Base-by-base conservation (phyloP, 1,140 invertebrate species). In the Trichonephila inaurata region DNA sequence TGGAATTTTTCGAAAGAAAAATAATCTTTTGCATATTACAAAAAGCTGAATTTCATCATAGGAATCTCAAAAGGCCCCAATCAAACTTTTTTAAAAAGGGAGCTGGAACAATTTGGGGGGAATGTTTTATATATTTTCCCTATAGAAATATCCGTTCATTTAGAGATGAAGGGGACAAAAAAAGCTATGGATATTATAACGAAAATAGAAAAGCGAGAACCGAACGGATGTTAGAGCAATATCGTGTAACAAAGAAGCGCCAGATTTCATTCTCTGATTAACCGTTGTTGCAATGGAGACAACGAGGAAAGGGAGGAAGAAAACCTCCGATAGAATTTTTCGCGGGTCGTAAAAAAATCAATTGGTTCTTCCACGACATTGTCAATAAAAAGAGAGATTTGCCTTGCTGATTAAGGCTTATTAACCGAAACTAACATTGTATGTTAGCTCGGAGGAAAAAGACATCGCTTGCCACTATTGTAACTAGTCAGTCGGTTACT, bases 391-490 rank as follows among this genome's bases (percentile, higher is more conserved):
- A 92, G 64, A 69, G 64, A 92, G 91, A 92, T 92, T 92, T 72
- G 91, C 81, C 24, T 72, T 24, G 62, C 91, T 92, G 91, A 92
- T 92, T 92, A 92, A 92, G 83, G 62, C 83, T 92, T 92, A 92
- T 92, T 92, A 92, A 87, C 91, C 64, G 90, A 92, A 92, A 87
- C 82, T 86, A 92, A 92, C 91, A 62, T 83, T 92, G 91, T 87
- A 62, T 72, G 21, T 72, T 66, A 19, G 77, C 33, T 92, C 14
- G 85, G 87, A 66, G 91, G 91, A 92, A 85, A 92, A 92, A 92
- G 90, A 92, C 77, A 92, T 66, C 60, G 62, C 60, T 85, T 72
- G 69, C 62, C 62, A 88, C 62, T 69, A 33, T 85, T 85, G 90
- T 83, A 28, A 62, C 58, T 83, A 58, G 89, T 69, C 51, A 58